Evolutionary conservation across 2,113 vertebrate genomes (phyloP), one percentile per base, ranked within the genome.

Genomic region (Terrapene triunguis): DNA sequence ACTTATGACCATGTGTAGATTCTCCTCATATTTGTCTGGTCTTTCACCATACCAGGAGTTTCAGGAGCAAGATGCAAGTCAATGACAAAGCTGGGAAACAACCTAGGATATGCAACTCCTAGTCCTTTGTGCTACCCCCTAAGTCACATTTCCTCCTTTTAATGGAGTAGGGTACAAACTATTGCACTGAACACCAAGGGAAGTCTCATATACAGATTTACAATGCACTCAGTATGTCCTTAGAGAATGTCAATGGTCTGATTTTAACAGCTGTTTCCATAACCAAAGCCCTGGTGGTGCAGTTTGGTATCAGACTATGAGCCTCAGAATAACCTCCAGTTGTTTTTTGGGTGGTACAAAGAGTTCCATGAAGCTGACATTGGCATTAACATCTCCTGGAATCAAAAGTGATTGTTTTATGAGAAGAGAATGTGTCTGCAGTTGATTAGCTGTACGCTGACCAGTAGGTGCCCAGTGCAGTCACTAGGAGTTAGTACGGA

Each of bases 121-220:
- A 35, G 74, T 88, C 82, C 55, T 82, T 65, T 51, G 94, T 1
- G 0, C 79, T 78, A 62, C 44, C 84, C 85, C 84, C 88, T 80
- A 69, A 72, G 82, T 65, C 82, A 88, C 95, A 85, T 96, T 89
- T 69, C 35, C 47, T 65, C 86, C 47, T 85, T 89, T 81, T 88
- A 89, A 91, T 17, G 1, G 85, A 94, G 84, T 47, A 86, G 55
- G 35, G 19, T 93, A 62, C 94, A 88, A 91, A 87, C 76, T 78
- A 89, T 78, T 97, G 86, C 62, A 93, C 96, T 93, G 89, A 87
- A 92, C 87, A 94, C 83, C 79, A 88, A 84, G 53, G 83, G 91
- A 83, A 25, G 84, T 94, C 94, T 85, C 91, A 87, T 3, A 25
- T 13, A 35, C 72, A 95, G 1, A 3, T 84, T 89, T 90, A 91